phyloP scores from a whole-genome alignment of 2,797 vertebrate species.

The Hylomyscus alleni region DNA sequence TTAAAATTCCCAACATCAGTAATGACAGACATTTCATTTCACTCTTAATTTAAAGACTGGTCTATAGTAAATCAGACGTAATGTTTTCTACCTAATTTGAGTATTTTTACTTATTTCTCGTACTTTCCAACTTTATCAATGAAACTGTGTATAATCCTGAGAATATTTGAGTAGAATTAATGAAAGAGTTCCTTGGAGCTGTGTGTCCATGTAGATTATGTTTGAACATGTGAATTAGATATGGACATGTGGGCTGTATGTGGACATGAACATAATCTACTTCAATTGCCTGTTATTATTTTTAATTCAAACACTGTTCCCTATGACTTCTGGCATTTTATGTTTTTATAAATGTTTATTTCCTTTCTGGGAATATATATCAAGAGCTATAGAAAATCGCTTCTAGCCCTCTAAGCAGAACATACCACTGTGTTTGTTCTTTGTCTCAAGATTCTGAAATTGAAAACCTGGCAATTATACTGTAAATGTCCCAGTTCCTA shows the following conservation, averaged over 20 bases:
- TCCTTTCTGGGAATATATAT: neutral
- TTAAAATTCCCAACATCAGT: neutral
- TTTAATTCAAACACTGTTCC: neutral
- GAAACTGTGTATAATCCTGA: too few species aligned
- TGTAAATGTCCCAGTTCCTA: neutral
- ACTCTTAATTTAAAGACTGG: neutral
- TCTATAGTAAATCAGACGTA: neutral
- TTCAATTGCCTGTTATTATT: neutral
- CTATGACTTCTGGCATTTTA: neutral
- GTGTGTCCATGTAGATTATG: neutral
- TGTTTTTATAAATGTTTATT: neutral
- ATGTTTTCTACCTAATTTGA: neutral
- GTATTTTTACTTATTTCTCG: neutral
- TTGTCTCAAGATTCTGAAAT: slow-evolving; percentile 5
- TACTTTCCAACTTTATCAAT: neutral
- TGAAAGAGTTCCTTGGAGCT: fast-evolving
- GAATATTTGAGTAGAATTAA: slow-evolving; percentile 3
- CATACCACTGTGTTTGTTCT: fast-evolving
- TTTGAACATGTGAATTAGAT: neutral
- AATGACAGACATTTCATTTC: neutral
- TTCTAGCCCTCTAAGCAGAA: neutral
- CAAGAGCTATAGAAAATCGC: neutral
- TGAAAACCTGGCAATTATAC: slow-evolving; percentile 46
- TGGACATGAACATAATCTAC: neutral
- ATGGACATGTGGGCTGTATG: neutral